A percentile compares a stretch with the other conserved stretches of the same genome.
Evolutionary conservation across 2,888 invertebrate species (phyloP).

Genomic region (Mimumesa dahlbomi): DNA sequence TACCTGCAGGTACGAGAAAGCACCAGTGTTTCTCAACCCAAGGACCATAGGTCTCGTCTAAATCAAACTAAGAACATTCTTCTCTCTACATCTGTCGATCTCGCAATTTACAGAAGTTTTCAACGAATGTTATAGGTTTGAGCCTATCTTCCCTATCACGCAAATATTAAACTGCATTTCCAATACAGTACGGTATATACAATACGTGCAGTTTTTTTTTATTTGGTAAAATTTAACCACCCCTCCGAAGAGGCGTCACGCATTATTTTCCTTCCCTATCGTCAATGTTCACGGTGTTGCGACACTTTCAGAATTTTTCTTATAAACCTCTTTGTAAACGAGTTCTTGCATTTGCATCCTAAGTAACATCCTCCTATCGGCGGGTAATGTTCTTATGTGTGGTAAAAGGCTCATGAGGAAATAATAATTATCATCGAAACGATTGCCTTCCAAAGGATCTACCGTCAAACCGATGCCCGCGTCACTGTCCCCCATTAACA

Average conservation of each 20-base stretch:
- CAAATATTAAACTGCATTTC: too few relatives aligned
- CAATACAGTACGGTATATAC: too few relatives aligned
- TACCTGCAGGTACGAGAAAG: conserved; percentile 72
- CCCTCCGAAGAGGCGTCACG: too few relatives aligned
- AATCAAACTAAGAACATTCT: conserved; percentile 2
- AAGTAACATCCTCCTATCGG: conserved; percentile 76
- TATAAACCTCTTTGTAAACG: conserved; percentile 77
- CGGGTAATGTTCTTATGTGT: conserved; percentile 75
- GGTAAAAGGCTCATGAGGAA: conserved; percentile 79
- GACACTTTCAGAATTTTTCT: conserved; percentile 60
- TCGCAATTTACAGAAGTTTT: too few relatives aligned
- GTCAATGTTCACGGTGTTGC: conserved; percentile 49
- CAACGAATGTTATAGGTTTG: too few relatives aligned
- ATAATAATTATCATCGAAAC: conserved; percentile 79
- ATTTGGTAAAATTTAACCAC: too few relatives aligned
- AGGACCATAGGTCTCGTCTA: conserved; percentile 10
- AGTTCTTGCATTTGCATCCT: conserved; percentile 79
- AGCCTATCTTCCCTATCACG: too few relatives aligned
- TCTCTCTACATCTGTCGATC: too few relatives aligned
- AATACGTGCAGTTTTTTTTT: too few relatives aligned
- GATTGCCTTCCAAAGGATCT: conserved; percentile 70
- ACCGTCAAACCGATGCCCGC: conserved; percentile 65
- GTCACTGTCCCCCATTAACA: conserved; percentile 70
- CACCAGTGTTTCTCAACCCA: conserved; percentile 70
- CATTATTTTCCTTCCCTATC: too few relatives aligned